Conservation (phyloP, 2,113 vertebrate species). For the Percopsis transmontana region DNA sequence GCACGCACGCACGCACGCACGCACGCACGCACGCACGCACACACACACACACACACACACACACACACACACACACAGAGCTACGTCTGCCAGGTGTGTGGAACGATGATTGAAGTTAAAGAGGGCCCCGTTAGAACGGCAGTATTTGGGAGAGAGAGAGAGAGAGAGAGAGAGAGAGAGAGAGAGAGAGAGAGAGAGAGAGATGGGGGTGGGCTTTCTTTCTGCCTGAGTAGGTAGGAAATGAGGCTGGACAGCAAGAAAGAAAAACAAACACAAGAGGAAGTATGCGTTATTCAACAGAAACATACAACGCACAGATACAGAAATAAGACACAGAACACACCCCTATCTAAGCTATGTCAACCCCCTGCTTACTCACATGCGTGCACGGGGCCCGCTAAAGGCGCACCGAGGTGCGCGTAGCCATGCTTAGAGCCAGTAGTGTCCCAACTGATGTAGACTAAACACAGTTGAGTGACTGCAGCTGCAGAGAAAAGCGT, state of each 20-base stretch:
- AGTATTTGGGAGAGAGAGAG: constrained; percentile 16
- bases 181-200: background rate
- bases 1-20: background rate
- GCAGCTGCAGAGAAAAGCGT: constrained; percentile 59
- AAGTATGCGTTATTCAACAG: background rate
- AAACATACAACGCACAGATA: background rate
- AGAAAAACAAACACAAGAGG: constrained; percentile 1
- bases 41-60: background rate
- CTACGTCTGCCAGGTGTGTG: background rate
- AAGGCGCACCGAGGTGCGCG: constrained; percentile 54
- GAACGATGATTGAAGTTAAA: constrained; percentile 15
- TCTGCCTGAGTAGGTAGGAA: constrained; percentile 19
- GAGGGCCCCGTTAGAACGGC: constrained; percentile 4
- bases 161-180: constrained; percentile 15
- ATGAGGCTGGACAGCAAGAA: constrained; percentile 8
- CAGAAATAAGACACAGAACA: too few species aligned
- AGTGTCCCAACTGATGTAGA: constrained; percentile 72
- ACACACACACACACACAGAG: background rate
- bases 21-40: background rate
- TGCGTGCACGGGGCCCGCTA: constrained; percentile 51
- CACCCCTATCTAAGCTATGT: too few species aligned
- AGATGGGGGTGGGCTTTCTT: constrained; percentile 1
- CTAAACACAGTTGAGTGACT: constrained; percentile 78
- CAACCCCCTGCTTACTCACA: constrained; percentile 12
- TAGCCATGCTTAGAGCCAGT: constrained; percentile 64